Conservation (phyloP, 2,113 vertebrate species). For the Ibidorhyncha struthersii region DNA sequence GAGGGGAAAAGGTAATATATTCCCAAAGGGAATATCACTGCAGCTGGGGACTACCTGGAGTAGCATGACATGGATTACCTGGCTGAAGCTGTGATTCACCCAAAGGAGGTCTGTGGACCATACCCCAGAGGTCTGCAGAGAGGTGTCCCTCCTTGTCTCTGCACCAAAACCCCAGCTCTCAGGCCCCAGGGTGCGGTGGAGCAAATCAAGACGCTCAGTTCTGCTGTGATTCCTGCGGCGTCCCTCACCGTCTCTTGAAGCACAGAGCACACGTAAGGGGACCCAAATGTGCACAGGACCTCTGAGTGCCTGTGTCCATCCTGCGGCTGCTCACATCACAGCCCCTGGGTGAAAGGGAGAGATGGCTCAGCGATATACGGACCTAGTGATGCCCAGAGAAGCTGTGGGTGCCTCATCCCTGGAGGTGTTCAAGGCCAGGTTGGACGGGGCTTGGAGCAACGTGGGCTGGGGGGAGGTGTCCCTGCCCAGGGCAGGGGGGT, state of each 20-base stretch:
- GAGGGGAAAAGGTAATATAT: background rate
- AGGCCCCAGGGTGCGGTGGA: accelerated
- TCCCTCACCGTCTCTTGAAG: background rate
- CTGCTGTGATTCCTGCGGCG: accelerated
- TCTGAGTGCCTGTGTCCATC: background rate
- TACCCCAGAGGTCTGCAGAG: background rate
- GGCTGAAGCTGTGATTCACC: background rate
- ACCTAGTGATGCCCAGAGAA: too few species aligned
- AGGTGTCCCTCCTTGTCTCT: background rate
- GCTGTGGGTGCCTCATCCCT: too few species aligned
- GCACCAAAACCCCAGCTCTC: background rate
- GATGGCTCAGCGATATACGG: background rate
- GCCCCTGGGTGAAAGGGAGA: background rate
- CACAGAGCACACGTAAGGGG: too few species aligned
- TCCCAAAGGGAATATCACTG: background rate
- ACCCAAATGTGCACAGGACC: background rate
- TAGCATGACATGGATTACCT: background rate
- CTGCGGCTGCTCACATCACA: background rate
- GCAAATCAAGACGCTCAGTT: background rate
- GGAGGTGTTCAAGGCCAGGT: too few species aligned
- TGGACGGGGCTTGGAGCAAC: too few species aligned
- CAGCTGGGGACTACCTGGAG: background rate
- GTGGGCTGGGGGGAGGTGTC: too few species aligned
- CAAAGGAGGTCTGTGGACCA: background rate
- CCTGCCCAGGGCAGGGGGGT: too few species aligned